phyloP scores from a whole-genome alignment of 2,797 vertebrate genomes.

The Caiman crocodilus region DNA sequence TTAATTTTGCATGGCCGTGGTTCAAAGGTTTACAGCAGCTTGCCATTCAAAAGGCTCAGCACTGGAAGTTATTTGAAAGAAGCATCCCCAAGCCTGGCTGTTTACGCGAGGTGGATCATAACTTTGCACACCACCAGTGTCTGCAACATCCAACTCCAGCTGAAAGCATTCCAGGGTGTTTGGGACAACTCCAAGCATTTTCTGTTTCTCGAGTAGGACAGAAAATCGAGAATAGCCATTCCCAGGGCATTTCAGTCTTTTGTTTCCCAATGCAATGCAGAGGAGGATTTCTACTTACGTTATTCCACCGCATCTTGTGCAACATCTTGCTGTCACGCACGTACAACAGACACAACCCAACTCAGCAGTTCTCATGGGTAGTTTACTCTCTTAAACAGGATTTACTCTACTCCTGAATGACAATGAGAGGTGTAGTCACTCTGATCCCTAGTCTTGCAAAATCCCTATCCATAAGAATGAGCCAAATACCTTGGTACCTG shows the following conservation, averaged over 20 bases:
- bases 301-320: neutral
- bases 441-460: neutral
- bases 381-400: neutral
- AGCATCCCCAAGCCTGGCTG: neutral
- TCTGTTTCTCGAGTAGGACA: conserved; percentile 17
- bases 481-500: neutral
- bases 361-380: neutral
- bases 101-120: neutral
- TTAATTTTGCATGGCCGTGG: neutral
- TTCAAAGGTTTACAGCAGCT: neutral
- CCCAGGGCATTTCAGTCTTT: neutral
- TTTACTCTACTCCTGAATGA: neutral
- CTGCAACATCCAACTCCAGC: neutral
- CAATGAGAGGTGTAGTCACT: fast-evolving
- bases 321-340: neutral
- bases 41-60: neutral
- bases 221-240: neutral
- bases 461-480: neutral
- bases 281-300: neutral
- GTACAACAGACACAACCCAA: neutral
- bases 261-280: neutral
- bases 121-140: neutral
- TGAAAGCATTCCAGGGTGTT: neutral
- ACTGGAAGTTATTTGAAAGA: neutral
- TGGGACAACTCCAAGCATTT: conserved; percentile 48